Evolutionary conservation across 2,113 vertebrate species (phyloP), one percentile per base, ranked within the genome.

Genomic region (Poicephalus meyeri): DNA sequence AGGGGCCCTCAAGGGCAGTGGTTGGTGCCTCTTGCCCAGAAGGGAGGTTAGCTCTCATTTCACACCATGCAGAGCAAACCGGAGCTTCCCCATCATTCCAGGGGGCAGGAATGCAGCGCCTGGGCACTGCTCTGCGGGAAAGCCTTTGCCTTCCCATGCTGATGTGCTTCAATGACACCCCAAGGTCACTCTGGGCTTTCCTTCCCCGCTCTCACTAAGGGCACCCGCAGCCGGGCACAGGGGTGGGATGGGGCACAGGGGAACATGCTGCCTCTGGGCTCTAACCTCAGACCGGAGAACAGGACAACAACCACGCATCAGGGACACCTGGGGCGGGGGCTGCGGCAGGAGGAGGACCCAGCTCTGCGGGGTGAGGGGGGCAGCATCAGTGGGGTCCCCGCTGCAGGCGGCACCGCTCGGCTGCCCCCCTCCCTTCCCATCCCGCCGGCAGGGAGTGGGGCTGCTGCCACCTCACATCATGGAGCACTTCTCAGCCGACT

Each of bases 401-500:
- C 73, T 16, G 69, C 61, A 7, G 70, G 70, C 66, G 7, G 24
- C 37, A 29, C 69, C 63, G 86, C 82, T 78, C 3, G 4, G 3
- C 68, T 16, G 52, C 33, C 4, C 66, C 81, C 84, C 79, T 66
- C 82, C 56, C 79, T 12, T 70, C 78, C 69, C 41, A 49, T 55
- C 63, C 58, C 2, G 1, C 18, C 10, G 21, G 72, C 4, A n/a
- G 55, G 41, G 72, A 61, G 35, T 23, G 52, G 28, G 10, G 20
- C 12, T 39, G 56, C 50, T 20, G 71, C 77, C 26, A 6, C 89
- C 86, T 99, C 98, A 99, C 99, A 99, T 99, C 96, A 99, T 56
- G 7, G 96, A 88, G 88, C 99, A 99, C 44, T 99, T 99, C 95
- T 99, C 99, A 26, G 99, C 99, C 2, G 99, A 99, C 64, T 99